Conservation (phyloP, 2,797 vertebrate genomes). For the Gorsachius magnificus region DNA sequence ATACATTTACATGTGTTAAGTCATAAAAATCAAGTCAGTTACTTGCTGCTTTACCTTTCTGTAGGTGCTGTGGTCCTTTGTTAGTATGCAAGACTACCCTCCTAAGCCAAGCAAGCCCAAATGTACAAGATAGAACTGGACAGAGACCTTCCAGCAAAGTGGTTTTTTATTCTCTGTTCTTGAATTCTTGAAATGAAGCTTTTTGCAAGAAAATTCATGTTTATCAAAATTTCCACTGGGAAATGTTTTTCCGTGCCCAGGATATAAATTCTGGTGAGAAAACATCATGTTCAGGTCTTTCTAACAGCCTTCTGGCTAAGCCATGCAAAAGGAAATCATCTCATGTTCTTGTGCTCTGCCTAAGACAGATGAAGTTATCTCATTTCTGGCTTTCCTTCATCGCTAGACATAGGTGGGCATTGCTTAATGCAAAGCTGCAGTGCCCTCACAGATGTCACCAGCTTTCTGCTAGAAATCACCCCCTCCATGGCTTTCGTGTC, state of each 20-base stretch:
- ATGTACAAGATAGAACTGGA: not conserved
- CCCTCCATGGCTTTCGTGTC: not conserved
- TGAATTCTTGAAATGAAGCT: not conserved
- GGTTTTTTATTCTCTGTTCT: not conserved
- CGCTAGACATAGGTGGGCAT: rapidly evolving
- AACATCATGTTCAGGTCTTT: not conserved
- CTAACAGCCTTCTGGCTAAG: not conserved
- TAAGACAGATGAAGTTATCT: not conserved
- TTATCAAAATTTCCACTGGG: not conserved
- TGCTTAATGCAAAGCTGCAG: not conserved
- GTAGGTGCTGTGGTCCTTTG: not conserved
- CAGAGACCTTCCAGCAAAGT: not conserved
- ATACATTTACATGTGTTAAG: slow-evolving; percentile 46
- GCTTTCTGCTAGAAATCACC: not conserved
- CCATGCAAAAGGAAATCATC: not conserved
- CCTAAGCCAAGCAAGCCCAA: not conserved
- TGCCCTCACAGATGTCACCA: not conserved
- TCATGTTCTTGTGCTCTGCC: not conserved
- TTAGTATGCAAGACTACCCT: not conserved
- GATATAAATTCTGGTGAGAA: not conserved
- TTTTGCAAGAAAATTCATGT: not conserved
- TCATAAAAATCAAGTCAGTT: not conserved
- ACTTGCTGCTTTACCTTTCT: slow-evolving; percentile 8
- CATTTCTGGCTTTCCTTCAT: not conserved
- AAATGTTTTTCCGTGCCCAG: not conserved